Base-by-base conservation (phyloP, 2,888 invertebrate species). In the Microctonus brassicae region DNA sequence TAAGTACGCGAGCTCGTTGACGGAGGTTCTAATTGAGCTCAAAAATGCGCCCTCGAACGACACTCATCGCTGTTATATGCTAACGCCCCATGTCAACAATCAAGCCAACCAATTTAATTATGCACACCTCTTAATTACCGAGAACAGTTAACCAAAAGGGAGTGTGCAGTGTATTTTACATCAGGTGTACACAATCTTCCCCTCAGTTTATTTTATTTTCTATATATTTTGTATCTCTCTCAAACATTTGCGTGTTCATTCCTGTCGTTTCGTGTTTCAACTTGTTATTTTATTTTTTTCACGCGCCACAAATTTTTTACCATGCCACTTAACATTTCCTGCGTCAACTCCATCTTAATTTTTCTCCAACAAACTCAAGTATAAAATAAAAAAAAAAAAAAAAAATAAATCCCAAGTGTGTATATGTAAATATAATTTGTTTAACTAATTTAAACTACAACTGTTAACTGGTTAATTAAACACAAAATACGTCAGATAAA, bases 101-200 rank as follows among this genome's bases (percentile, higher is more conserved):
- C 84, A 78, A 70, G 75, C 75, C 47, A 47, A 47, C 73, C 47
- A 69, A 75, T 79, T 84, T 86, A 86, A 85, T 86, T 86, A 86
- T 86, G 84, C 86, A 85, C 85, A 85, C 84, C 85, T 83, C 85
- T n/a, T 86, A 85, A 86, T 86, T 86, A 84, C 84, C 81, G 78
- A 70, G 57, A 70, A 75, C 70, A 68, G 34, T 67, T 65, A 61
- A 68, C 69, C 61, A n/a, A 47, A 73, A 70, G 73, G 72, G 75
- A 75, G 73, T 57, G 10, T n/a, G 75, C 71, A 61, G 24, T 39
- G 61, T n/a, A 58, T 24, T 53, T 47, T n/a, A 47, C 20, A 63
- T 66, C 65, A 63, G 53, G 63, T 72, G 65, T 70, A 57, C 61
- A 53, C 61, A 47, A 33, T 34, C 66, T 63, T 69, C 34, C 70